These are phyloP conservation scores for Barnardius zonarius DNA, from an alignment of 2,113 vertebrate genomes.

Conservation along the genomic window DNA sequence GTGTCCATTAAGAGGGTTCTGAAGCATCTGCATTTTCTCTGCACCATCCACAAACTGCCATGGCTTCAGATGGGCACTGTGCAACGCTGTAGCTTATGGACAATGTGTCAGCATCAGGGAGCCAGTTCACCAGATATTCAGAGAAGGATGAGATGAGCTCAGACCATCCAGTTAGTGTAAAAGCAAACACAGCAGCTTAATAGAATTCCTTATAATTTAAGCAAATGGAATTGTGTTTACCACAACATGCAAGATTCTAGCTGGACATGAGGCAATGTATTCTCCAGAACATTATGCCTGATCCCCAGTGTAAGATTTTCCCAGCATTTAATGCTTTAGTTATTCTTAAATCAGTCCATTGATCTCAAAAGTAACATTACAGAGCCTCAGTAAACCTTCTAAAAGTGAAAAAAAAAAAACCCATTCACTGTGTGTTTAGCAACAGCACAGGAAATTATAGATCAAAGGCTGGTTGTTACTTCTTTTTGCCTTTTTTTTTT, in stretches of 20 bases:
- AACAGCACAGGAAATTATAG: background rate
- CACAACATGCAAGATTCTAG: background rate
- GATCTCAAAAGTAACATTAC: background rate
- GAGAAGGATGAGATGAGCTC: background rate
- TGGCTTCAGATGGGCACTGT: background rate
- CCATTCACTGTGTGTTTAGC: background rate
- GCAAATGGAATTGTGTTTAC: background rate
- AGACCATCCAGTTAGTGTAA: background rate
- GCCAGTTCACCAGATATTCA: background rate
- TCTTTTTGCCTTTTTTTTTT: background rate
- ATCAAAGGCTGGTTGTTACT: background rate
- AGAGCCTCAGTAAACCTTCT: background rate
- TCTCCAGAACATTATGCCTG: background rate
- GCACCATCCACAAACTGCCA: background rate
- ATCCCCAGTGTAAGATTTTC: background rate
- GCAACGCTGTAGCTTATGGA: rapidly evolving
- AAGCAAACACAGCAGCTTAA: background rate
- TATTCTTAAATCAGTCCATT: background rate
- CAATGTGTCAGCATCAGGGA: background rate
- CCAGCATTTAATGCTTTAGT: background rate
- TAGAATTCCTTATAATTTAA: background rate
- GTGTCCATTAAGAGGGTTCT: background rate
- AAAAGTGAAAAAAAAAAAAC: background rate
- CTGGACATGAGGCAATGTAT: background rate
- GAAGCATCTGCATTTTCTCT: background rate